Evolutionary conservation across 1,140 invertebrate species (phyloP).

Genomic region (Mya arenaria): DNA sequence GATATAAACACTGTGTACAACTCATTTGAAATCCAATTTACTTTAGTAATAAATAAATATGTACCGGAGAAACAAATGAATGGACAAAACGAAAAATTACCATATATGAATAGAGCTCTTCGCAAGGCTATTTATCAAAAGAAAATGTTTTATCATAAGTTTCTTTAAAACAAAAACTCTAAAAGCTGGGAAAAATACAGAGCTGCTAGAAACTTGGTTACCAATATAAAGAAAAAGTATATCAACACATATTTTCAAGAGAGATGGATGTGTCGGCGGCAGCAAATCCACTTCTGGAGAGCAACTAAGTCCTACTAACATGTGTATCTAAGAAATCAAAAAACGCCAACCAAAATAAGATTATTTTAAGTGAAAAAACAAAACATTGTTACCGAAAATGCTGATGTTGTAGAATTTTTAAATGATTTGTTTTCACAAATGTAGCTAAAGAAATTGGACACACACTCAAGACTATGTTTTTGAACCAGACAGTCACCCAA

Average conservation of each 20-base stretch:
- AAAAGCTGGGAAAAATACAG: constrained; percentile 16
- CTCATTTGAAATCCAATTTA: neutral
- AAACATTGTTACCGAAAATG: constrained; percentile 16
- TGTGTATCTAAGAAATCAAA: neutral
- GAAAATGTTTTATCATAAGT: constrained; percentile 7
- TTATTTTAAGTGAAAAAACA: constrained; percentile 16
- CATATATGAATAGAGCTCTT: constrained; percentile 3
- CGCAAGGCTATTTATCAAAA: neutral
- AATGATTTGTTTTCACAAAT: constrained; percentile 47
- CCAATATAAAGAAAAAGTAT: constrained; percentile 9
- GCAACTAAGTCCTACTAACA: constrained; percentile 29
- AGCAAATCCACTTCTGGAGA: constrained; percentile 9
- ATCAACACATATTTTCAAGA: constrained; percentile 27
- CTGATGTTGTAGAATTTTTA: constrained; percentile 25
- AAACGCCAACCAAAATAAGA: neutral
- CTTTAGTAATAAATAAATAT: constrained; percentile 17
- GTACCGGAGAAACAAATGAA: constrained; percentile 3
- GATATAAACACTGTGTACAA: neutral
- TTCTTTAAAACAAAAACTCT: neutral
- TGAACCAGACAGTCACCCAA: constrained; percentile 13
- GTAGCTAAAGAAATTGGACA: constrained; percentile 36
- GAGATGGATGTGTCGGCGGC: constrained; percentile 10
- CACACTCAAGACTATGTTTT: neutral
- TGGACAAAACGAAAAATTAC: neutral
- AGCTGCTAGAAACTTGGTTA: constrained; percentile 16